Evolutionary conservation across 2,797 vertebrate species (phyloP).

Genomic region (Sebastes iracundus): DNA sequence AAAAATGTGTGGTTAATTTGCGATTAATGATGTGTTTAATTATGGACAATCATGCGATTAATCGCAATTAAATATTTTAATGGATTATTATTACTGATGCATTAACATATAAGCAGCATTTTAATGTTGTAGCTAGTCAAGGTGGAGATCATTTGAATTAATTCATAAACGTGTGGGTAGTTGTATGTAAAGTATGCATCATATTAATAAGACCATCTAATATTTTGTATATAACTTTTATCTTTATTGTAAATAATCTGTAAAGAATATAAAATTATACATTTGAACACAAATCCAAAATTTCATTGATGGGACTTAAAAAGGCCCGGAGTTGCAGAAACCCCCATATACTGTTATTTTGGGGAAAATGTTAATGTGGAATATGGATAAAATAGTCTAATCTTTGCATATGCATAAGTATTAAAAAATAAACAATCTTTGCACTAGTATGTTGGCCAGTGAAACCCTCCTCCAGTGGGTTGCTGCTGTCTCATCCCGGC

Average conservation of each 20-base stretch:
- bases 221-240: not conserved
- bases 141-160: not conserved
- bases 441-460: no score
- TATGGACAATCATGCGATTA: no score
- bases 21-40: no score
- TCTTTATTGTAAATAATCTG: not conserved
- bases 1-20: no score
- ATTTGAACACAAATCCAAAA: no score
- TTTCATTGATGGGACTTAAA: no score
- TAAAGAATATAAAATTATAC: not conserved
- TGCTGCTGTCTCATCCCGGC: not conserved
- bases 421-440: no score
- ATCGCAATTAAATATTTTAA: no score
- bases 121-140: not conserved
- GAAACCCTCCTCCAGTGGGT: no score
- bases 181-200: not conserved
- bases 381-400: not conserved
- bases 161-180: not conserved
- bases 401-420: no score
- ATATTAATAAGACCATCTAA: not conserved
- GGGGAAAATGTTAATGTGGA: not conserved
- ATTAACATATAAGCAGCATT: not conserved
- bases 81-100: not conserved
- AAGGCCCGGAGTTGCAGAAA: no score
- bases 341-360: not conserved